Evolutionary conservation across 2,888 invertebrate species (phyloP), one percentile per base, ranked within the genome.

Genomic region (Lepidocyrtoides sp.): DNA sequence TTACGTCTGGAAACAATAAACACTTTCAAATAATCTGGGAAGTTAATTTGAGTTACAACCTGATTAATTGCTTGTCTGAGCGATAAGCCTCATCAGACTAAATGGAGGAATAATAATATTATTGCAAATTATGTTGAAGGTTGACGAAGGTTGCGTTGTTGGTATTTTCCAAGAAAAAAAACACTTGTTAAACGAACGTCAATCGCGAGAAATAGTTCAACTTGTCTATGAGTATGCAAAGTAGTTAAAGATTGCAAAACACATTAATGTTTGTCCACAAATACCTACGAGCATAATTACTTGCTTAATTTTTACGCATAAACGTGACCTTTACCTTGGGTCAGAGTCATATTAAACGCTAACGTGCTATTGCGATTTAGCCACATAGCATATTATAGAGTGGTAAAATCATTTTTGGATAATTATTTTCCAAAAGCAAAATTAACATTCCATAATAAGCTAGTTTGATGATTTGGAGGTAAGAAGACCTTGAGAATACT

Each of bases 321-420:
- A 44, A 1, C 44, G 44, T 86, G 36, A 86, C 86, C 86, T 86
- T 75, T 75, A 86, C 86, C 75, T 86, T 86, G 75, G 57, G 41
- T 75, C 86, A 75, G 54, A 29, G 54, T 75, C 72, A 26, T 29
- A 44, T 26, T 29, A 66, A 66, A 63, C 7, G 23, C 63, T 44
- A 29, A n/a, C 77, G 12, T 51, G 3, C 2, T 54, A 1, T 36
- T 26, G n/a, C n/a, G n/a, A n/a, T n/a, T 29, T 12, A 63, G 2
- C 14, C 26, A 23, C 20, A 75, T n/a, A n/a, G n/a, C n/a, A n/a
- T n/a, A n/a, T n/a, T n/a, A n/a, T n/a, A n/a, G n/a, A n/a, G n/a
- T n/a, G n/a, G n/a, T n/a, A 77, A 77, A 44, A 17, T 10, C 26
- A 32, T 41, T 0, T 72, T 4, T 26, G 8, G 26, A 23, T 48